Percentiles rank a stretch among this genome's conserved stretches.
Conservation (phyloP, 2,888 invertebrate genomes). For the Ecdyonurus torrentis region DNA sequence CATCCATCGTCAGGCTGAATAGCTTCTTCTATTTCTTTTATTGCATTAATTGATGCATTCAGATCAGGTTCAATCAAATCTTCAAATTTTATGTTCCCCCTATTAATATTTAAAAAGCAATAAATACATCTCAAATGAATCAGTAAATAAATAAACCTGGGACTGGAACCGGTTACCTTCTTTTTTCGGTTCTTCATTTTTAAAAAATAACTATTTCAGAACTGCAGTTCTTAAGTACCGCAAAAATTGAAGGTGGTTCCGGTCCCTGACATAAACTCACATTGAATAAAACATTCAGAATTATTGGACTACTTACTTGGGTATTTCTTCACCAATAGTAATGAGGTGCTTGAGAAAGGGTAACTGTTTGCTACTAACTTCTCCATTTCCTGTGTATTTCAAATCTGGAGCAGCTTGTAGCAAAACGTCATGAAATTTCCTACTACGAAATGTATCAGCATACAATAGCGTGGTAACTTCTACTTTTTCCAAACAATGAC, state of each 20-base stretch:
- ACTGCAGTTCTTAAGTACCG: too few relatives aligned
- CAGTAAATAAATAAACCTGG: too few relatives aligned
- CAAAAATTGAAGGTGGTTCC: too few relatives aligned
- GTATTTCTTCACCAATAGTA: conserved; percentile 31
- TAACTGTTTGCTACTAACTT: conserved; percentile 28
- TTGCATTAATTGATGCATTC: conserved; percentile 19
- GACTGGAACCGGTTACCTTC: too few relatives aligned
- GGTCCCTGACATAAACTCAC: too few relatives aligned
- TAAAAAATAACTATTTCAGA: too few relatives aligned
- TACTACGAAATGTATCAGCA: conserved; percentile 40
- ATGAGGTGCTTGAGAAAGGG: conserved; percentile 40
- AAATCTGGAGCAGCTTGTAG: conserved; percentile 41
- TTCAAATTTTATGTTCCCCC: conserved; percentile 28
- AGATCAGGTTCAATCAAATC: conserved; percentile 30
- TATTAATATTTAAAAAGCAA: conserved; percentile 11
- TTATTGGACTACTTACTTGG: conserved; percentile 30
- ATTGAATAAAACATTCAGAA: too few relatives aligned
- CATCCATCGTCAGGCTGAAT: conserved; percentile 49
- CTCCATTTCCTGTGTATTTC: conserved; percentile 27
- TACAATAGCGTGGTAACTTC: conserved; percentile 47
- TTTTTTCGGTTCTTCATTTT: too few relatives aligned
- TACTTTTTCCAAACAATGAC: conserved; percentile 54
- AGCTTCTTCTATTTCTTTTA: conserved; percentile 29
- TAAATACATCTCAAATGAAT: too few relatives aligned
- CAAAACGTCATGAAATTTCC: conserved; percentile 49